Base-by-base conservation (phyloP, 35 echinoderm and acorn worm species). In the Amphiura filiformis region DNA sequence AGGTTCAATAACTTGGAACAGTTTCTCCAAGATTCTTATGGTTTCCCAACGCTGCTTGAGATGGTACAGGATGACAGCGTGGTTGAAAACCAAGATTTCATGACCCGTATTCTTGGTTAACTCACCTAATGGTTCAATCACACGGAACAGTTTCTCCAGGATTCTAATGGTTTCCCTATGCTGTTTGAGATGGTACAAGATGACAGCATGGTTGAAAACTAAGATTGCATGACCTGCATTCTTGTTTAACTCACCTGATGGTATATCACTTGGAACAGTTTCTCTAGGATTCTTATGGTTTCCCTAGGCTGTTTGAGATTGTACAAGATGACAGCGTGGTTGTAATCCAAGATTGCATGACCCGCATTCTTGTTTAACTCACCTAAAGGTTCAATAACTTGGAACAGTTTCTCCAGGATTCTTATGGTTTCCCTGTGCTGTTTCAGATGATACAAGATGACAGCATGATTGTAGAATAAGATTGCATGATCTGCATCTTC, bases 361-460 rank as follows among this genome's bases (percentile, higher is more conserved):
- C 44, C 20, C 44, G 20, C 44, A 7, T 20, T 52, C 7, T 52
- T 52, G 36, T 35, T 14, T 40, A 13, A 90, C 96, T 78, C 84
- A 98, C 96, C 96, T 18, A 98, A 82, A 35, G 96, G 96, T 89
- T 98, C 96, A 56, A 98, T 94, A 22, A 98, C 87, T 76, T 98
- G 96, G 78, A 98, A 98, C 31, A 98, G 79, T 49, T 98, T 98
- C 83, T 98, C 96, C 70, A 98, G 75, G 20, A 98, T 92, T 26
- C 80, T 85, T 44, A 91, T 94, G 4, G 96, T 87, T 65, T 98
- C 88, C 18, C 88, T 79, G 75, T 98, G 86, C 47, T 98, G 96
- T 32, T 87, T 78, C 23, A 94, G 87, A 80, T 98, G 96, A 80
- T 92, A 94, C 38, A 92, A 82, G 28, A 98, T 91, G 2, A 98